Base-by-base conservation (phyloP, 2,888 invertebrate genomes). In the Calameuta pallipes region DNA sequence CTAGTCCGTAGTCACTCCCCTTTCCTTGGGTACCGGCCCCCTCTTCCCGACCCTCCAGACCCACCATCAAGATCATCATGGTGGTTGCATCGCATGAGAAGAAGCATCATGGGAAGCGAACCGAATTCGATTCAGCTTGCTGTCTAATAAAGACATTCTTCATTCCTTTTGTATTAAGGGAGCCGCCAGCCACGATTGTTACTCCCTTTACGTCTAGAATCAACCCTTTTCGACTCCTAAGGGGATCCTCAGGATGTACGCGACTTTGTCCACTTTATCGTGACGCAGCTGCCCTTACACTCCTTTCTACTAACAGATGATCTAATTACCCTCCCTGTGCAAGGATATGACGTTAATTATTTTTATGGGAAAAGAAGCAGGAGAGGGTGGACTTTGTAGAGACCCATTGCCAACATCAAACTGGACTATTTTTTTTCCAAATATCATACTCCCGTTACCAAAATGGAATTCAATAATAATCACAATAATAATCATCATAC, bases 61-160 rank as follows among this genome's bases (percentile, higher is more conserved):
- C 85, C 86, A 85, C 85, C 85, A 80, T 84, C 85, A 86, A 83
- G 81, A 84, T 83, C 82, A 83, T 79, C 82, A 86, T 85, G 84
- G 84, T 83, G 83, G 85, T 56, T 56, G 56, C 23, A 56, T 56
- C 23, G 23, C 56, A 85, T 80, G 75, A 82, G 71, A 71, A 71
- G 71, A 71, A 71, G 6, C 71, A 23, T 13, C 71, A 34, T 82
- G 85, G 83, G 83, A 87, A 87, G 81, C 83, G 84, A 85, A 83
- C 84, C 81, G 80, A 82, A 89, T 90, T 90, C 87, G 87, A 85
- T 83, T 84, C 85, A 83, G 85, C 75, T 82, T 85, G 80, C 82
- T 82, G 82, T 89, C 84, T 90, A 90, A 91, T 90, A 90, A 89
- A 91, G 91, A 90, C 89, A 91, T 91, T 88, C 87, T 86, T 91